These are phyloP conservation scores for Propithecus perrieri DNA, from an alignment of 2,797 vertebrate genomes.

Conservation along the genomic window DNA sequence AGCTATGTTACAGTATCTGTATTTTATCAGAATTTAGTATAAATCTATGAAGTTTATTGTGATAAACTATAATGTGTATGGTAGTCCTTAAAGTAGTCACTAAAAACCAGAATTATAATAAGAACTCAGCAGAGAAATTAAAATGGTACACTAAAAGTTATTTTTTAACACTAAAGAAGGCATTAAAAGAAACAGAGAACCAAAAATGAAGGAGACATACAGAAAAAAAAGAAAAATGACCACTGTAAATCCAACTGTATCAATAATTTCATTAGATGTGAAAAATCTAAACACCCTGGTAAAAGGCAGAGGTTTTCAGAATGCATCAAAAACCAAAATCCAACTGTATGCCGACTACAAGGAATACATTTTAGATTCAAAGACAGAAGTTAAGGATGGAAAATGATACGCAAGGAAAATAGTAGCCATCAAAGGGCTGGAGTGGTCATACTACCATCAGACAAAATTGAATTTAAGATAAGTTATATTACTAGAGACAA, in stretches of 20 bases:
- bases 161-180: background rate
- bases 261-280: background rate
- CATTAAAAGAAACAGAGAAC: background rate
- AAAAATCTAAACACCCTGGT: background rate
- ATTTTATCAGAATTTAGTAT: background rate
- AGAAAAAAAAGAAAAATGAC: background rate
- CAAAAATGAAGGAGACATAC: background rate
- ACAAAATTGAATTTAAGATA: background rate
- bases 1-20: background rate
- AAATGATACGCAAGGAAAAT: background rate
- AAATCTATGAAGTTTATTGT: background rate
- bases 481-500: background rate
- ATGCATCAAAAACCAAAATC: background rate
- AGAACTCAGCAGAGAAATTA: background rate
- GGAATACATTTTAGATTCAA: background rate
- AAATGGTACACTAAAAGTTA: background rate
- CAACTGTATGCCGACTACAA: background rate
- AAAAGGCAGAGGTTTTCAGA: background rate
- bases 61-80: background rate
- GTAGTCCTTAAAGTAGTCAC: background rate
- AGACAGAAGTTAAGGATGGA: background rate
- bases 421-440: background rate
- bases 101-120: background rate
- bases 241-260: background rate
- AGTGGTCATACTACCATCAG: background rate